A percentile compares a stretch with the other conserved stretches of the same genome.
phyloP scores from a whole-genome alignment of 2,113 vertebrate species.

The Columba livia region DNA sequence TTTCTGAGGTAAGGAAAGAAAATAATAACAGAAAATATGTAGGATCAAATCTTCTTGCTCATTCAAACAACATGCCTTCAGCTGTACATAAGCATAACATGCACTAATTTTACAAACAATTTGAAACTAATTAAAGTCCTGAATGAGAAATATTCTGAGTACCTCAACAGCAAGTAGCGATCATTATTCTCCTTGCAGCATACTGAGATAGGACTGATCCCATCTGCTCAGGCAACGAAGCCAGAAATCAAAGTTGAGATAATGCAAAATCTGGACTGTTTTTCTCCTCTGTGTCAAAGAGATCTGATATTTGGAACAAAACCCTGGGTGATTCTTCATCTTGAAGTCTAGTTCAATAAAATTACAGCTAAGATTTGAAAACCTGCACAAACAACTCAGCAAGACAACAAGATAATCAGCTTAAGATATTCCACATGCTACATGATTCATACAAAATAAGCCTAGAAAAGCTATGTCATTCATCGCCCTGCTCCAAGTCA shows the following conservation, averaged over 20 bases:
- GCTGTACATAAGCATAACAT: background rate
- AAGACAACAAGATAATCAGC: background rate
- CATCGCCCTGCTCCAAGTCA: background rate
- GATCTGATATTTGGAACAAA: background rate
- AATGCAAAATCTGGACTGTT: background rate
- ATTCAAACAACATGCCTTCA: background rate
- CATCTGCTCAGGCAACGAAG: slow-evolving; percentile 22
- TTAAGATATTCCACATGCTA: background rate
- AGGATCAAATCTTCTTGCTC: background rate
- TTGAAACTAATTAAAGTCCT: slow-evolving; percentile 2
- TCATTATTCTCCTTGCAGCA: slow-evolving; percentile 19
- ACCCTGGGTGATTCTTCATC: background rate
- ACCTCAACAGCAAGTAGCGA: background rate
- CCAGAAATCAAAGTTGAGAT: slow-evolving; percentile 21
- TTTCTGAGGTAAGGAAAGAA: background rate
- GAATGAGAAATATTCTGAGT: background rate
- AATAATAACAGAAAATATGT: background rate
- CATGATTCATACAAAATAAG: background rate
- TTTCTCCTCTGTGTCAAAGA: background rate
- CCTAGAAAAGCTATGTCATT: background rate
- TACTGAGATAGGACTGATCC: background rate
- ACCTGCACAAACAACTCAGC: background rate
- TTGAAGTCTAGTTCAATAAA: background rate
- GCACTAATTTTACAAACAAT: slow-evolving; percentile 1
- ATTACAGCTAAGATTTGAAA: background rate